phyloP scores from a whole-genome alignment of 2,888 invertebrate species.

The Amiota mariae region DNA sequence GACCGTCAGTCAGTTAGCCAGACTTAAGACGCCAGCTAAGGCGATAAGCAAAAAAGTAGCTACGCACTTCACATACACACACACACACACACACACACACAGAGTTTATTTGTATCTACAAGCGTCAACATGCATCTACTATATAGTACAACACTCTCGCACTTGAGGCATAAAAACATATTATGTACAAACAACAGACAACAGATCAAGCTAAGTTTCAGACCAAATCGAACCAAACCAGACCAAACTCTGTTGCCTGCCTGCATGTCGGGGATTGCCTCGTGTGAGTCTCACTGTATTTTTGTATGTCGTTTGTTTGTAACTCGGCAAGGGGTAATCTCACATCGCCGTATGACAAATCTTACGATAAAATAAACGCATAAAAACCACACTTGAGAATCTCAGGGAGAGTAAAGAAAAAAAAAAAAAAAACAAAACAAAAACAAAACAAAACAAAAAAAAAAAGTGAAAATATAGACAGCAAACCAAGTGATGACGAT shows the following conservation, averaged over 20 bases:
- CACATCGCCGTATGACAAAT: constrained; percentile 12
- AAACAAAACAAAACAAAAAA: constrained; percentile 9
- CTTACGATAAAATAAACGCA: constrained; percentile 1
- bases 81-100: too few relatives aligned
- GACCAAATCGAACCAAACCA: not conserved
- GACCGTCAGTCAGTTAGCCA: constrained; percentile 1
- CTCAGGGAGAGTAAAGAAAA: not conserved
- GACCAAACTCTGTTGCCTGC: not conserved
- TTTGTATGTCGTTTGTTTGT: constrained; percentile 2
- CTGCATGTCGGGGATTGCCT: not conserved
- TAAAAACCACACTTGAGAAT: constrained; percentile 8
- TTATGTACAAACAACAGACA: not conserved
- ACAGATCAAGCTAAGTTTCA: not conserved
- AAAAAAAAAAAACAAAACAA: not conserved
- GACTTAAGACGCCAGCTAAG: constrained; percentile 5
- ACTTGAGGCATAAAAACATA: not conserved
- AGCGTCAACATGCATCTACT: constrained; percentile 8
- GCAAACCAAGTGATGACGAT: not conserved
- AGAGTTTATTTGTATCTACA: too few relatives aligned
- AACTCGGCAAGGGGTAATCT: constrained; percentile 27
- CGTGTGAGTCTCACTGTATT: not conserved
- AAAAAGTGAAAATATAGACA: constrained; percentile 20
- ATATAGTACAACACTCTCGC: not conserved
- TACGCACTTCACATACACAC: constrained; percentile 12
- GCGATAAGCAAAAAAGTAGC: constrained; percentile 22